Conservation (phyloP, 2,113 vertebrate species). For the Boulengeromyrus knoepffleri region DNA sequence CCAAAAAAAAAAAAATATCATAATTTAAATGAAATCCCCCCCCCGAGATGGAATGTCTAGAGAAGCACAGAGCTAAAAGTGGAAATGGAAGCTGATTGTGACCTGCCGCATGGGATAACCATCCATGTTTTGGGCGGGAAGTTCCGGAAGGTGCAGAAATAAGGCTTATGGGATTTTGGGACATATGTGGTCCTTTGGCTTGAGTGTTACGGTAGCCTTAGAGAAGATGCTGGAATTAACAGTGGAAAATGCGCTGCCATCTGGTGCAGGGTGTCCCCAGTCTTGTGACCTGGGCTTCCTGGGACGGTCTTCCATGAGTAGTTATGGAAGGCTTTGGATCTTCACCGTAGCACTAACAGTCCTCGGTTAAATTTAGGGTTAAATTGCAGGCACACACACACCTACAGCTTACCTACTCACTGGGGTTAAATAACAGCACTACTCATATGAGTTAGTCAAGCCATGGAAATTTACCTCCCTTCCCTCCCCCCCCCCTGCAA, state of each 20-base stretch:
- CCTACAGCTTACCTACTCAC: not conserved
- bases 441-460: not conserved
- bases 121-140: not conserved
- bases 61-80: constrained; percentile 22
- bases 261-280: not conserved
- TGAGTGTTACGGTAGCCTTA: not conserved
- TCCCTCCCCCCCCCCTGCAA: not conserved
- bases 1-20: constrained; percentile 23
- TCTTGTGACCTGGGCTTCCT: not conserved
- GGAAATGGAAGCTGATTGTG: constrained; percentile 11
- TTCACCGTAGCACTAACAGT: not conserved
- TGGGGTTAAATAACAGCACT: not conserved
- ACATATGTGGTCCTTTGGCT: constrained; percentile 22
- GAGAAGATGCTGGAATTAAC: not conserved
- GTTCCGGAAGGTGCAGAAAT: constrained; percentile 13
- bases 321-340: not conserved
- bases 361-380: not conserved
- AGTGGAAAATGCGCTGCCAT: not conserved
- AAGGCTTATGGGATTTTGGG: constrained; percentile 32
- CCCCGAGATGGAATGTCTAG: constrained; percentile 12
- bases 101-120: not conserved
- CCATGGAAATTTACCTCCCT: not conserved
- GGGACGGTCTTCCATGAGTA: not conserved
- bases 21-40: constrained; percentile 25
- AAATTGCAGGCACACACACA: not conserved